Conservation (phyloP, 2,888 invertebrate genomes). For the Lamellibrachia satsuma region DNA sequence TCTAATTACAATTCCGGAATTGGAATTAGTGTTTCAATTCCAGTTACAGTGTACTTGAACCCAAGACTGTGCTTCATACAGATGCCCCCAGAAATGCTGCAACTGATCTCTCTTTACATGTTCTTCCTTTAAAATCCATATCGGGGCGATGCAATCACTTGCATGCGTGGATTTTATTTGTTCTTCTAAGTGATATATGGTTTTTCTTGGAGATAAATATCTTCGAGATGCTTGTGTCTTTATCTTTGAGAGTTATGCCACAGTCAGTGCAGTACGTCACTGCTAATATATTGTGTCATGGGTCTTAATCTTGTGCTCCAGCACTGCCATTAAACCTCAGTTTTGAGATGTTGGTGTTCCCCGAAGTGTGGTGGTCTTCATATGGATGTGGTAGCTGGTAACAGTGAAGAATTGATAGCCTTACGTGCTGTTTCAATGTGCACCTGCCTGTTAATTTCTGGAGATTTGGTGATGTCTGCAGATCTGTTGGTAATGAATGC, state of each 20-base stretch:
- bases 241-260: slow-evolving; percentile 10
- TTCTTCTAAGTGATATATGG: slow-evolving; percentile 1
- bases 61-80: neutral
- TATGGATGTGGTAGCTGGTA: neutral
- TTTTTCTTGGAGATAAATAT: neutral
- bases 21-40: too few relatives aligned
- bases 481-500: slow-evolving; percentile 6
- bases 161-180: neutral
- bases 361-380: neutral
- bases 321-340: neutral
- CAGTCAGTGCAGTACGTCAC: neutral
- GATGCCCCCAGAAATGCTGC: neutral
- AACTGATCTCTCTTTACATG: neutral
- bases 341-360: neutral
- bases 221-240: neutral
- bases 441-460: slow-evolving; percentile 5
- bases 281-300: neutral
- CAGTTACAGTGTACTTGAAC: too few relatives aligned
- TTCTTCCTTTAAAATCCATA: neutral
- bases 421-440: neutral
- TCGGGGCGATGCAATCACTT: neutral
- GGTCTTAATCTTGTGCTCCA: neutral
- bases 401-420: neutral
- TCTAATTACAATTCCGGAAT: too few relatives aligned
- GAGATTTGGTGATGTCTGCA: neutral